Evolutionary conservation across 2,797 vertebrate genomes (phyloP).

Genomic region (Pseudochirops corinnae): DNA sequence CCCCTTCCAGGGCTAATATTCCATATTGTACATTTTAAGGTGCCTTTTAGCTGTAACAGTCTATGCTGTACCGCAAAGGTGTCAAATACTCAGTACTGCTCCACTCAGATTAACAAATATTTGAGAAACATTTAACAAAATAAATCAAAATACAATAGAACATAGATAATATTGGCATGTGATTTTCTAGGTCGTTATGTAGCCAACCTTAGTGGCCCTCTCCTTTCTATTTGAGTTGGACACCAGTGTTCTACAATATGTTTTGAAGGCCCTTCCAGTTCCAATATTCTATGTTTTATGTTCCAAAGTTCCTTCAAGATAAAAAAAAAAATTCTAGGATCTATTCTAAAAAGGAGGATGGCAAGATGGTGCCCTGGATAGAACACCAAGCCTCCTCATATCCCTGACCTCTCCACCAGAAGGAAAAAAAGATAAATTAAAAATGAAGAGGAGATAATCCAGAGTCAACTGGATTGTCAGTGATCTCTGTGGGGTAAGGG

Average conservation of each 20-base stretch:
- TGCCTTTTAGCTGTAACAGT: background rate
- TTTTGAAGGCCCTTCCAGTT: background rate
- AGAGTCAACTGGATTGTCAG: background rate
- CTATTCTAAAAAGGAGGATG: background rate
- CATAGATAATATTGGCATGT: background rate
- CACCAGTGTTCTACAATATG: background rate
- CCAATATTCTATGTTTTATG: background rate
- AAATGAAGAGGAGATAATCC: background rate
- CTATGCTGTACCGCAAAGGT: background rate
- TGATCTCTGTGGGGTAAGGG: background rate
- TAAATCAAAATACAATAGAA: background rate
- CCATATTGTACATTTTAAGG: background rate
- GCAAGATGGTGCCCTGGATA: background rate
- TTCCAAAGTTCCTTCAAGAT: background rate
- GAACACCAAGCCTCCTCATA: background rate
- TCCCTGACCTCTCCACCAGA: background rate
- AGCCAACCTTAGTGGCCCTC: background rate
- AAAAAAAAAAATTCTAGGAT: background rate
- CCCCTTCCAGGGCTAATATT: background rate
- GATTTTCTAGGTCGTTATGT: background rate
- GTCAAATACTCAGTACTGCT: background rate
- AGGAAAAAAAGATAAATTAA: background rate
- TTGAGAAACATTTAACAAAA: background rate
- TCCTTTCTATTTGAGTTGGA: background rate
- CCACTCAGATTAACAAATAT: background rate